Evolutionary conservation across 1,140 invertebrate genomes (phyloP), one percentile per base, ranked within the genome.

Genomic region (Calosoma granatense): DNA sequence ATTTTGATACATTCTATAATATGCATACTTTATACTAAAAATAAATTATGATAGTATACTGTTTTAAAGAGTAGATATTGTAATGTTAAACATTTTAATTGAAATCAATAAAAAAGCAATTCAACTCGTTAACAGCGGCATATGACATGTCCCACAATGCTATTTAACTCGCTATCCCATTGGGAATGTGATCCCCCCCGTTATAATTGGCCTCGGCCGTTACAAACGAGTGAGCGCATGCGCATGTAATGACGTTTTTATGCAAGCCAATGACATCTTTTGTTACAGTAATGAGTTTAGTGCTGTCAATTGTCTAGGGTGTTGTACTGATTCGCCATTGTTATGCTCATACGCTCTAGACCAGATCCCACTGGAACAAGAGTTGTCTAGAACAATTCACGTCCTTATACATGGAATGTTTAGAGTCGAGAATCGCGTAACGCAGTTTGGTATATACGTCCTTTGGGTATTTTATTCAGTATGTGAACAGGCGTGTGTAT

Each of bases 231-330:
- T 47, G 41, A 11, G 41, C n/a, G n/a, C n/a, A n/a, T n/a, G n/a
- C n/a, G 6, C 17, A 47, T 11, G 41, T 70, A 70, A 70, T 70
- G 67, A 69, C 63, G 63, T 70, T 70, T 70, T 70, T 70, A 70
- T 70, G 66, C 68, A 69, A 66, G 61, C 65, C 41, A 70, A 68
- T 70, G 67, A 70, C 66, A 68, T 70, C 68, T 70, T 70, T 70
- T 70, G 68, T 70, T 68, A 63, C 58, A 68, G 63, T 70, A 70
- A 70, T 70, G 68, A 70, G 66, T 70, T 70, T 70, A 69, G 65
- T 64, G 68, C 65, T 64, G 65, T 63, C 63, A 65, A 65, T 65
- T 60, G 65, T 65, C 65, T 36, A 26, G 67, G 65, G 67, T 59
- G 60, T 62, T 64, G 59, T 64, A 59, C 51, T 26, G 54, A 30